Evolutionary conservation across 2,797 vertebrate species (phyloP), one percentile per base, ranked within the genome.

Genomic region (Sorex maritimensis): DNA sequence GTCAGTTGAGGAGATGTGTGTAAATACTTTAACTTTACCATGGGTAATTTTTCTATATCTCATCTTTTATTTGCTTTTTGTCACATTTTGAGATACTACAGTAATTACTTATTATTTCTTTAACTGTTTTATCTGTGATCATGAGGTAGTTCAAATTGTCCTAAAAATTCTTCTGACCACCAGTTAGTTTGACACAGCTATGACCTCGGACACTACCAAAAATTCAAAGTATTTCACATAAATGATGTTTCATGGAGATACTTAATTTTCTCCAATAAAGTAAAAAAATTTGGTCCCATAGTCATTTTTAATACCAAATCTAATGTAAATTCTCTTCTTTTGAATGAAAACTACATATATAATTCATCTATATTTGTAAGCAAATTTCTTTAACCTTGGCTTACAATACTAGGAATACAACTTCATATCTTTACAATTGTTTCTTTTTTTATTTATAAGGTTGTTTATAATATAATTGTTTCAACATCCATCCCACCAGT

Each of bases 1-100:
- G n/a, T 11, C n/a, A 7, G 0, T 41, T 75, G 44, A 68, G 67
- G 49, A 28, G 14, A n/a, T n/a, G 69, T 71, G n/a, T 83, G 77
- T 89, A 86, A 92, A 85, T 44, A 17, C 52, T 65, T 61, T 61
- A 17, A 14, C 19, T 87, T 84, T 6, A 28, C 41, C 65, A 24
- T 69, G 80, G 86, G 19, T 26, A 88, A 79, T 79, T 38, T 38
- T 9, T 81, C 30, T 63, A 38, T 84, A 91, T 30, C 6, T 58
- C 55, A 69, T 4, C 28, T 8, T 75, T 26, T 67, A 23, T 8
- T 90, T 90, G 7, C 23, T 73, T 49, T 88, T 78, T 87, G 24
- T 92, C 49, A 4, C 63, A 68, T 93, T 61, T 86, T 78, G 86
- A 26, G 5, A 28, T 79, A 67, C 21, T 34, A 6, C 34, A 69